Evolutionary conservation across 2,113 vertebrate species (phyloP), one percentile per base, ranked within the genome.

Genomic region (Dicerorhinus sumatrensis): DNA sequence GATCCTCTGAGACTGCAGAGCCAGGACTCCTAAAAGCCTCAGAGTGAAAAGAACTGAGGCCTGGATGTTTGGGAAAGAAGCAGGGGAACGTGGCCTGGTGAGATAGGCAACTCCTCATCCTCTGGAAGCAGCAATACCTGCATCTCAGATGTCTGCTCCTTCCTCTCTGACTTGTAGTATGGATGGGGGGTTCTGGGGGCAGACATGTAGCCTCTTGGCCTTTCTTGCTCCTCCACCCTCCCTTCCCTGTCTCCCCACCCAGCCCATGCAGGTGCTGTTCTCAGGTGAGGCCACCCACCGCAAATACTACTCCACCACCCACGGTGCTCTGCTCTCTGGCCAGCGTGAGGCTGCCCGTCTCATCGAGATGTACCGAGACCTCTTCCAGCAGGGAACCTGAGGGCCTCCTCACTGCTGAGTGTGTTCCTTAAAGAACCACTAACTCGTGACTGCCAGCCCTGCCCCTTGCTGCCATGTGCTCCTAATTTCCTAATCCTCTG

Each of bases 241-340:
- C 91, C 63, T 27, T 76, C 42, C 69, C 12, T 33, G 13, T 70
- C 60, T 8, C 56, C 25, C 5, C 25, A 51, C 97, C 87, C 98
- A 99, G 99, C 99, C 99, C 67, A 99, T 99, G 98, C 99, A 99
- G 99, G 99, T 99, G 99, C 99, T 99, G 99, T 99, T 99, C 95
- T 99, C 99, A 0, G 99, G 99, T 36, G 99, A 99, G 98, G 99
- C 99, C 98, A 99, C 99, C 56, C 99, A 99, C 98, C 99, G 99
- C 98, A 99, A 99, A 98, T 99, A 99, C 98, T 99, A 99, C 99
- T 99, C 99, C 99, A 99, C 99, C 39, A 99, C 99, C 98, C 99
- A 99, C 89, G 99, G 99, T 99, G 99, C 99, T 99, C 99, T 99
- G 99, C 99, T 99, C 96, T 99, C 99, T 27, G 99, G 99, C 97